Conservation (phyloP, 1,140 invertebrate genomes). For the Leptinotarsa lineolata region DNA sequence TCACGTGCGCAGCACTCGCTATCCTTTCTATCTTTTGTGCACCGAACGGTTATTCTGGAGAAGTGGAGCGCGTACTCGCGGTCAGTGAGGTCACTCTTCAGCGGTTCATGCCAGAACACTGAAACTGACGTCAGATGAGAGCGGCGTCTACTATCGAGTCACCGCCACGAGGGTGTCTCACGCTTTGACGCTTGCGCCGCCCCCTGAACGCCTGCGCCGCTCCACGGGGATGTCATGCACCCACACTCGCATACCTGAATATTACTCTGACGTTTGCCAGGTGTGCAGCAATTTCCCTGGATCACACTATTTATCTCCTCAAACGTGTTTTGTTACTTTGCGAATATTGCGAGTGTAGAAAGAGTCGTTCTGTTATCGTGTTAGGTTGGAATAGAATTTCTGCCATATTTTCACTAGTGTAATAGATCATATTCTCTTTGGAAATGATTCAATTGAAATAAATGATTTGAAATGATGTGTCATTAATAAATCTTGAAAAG, state of each 20-base stretch:
- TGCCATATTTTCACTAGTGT: background rate
- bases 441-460: too few relatives aligned
- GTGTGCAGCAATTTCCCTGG: constrained; percentile 6
- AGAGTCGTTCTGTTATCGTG: background rate
- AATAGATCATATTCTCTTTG: too few relatives aligned
- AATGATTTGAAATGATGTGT: too few relatives aligned
- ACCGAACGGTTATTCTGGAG: constrained; percentile 4
- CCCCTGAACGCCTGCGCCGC: constrained; percentile 40
- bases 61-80: constrained; percentile 23
- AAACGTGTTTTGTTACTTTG: background rate
- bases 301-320: background rate
- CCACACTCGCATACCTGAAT: constrained; percentile 46
- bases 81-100: constrained; percentile 49
- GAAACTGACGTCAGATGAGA: constrained; percentile 39
- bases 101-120: constrained; percentile 52
- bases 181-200: constrained; percentile 45
- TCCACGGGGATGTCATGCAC: constrained; percentile 40
- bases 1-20: constrained; percentile 28
- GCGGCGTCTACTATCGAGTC: constrained; percentile 53
- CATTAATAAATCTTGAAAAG: too few relatives aligned
- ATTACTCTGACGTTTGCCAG: background rate
- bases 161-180: constrained; percentile 51
- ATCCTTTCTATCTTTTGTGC: constrained; percentile 7
- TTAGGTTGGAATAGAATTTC: background rate
- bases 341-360: background rate